phyloP scores from a whole-genome alignment of 2,113 vertebrate species.

The Nannobrachium achirus region DNA sequence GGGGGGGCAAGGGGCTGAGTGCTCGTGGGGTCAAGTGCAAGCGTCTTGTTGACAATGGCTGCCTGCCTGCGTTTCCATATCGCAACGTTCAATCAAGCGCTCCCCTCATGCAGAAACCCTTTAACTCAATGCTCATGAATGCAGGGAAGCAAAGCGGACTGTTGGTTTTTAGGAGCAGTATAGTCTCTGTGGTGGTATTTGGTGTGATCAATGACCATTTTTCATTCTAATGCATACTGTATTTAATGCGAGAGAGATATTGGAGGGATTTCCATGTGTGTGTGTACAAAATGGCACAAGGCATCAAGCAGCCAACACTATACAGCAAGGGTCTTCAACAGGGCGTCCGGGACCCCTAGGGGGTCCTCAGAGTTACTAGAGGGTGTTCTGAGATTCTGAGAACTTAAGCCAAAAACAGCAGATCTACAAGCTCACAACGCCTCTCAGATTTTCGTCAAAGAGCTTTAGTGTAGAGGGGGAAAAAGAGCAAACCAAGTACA shows the following conservation, averaged over 20 bases:
- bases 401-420: too few species aligned
- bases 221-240: constrained; percentile 8
- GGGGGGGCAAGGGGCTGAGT: constrained; percentile 52
- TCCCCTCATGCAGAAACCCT: constrained; percentile 78
- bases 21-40: constrained; percentile 75
- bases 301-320: background rate
- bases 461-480: too few species aligned
- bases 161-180: constrained; percentile 32
- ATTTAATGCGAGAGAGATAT: background rate
- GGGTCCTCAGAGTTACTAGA: too few species aligned
- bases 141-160: constrained; percentile 51
- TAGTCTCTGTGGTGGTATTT: constrained; percentile 30
- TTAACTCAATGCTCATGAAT: constrained; percentile 70
- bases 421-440: too few species aligned
- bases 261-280: background rate
- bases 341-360: too few species aligned
- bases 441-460: too few species aligned
- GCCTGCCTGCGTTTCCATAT: constrained; percentile 74
- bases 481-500: too few species aligned
- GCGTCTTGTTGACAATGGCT: constrained; percentile 71
- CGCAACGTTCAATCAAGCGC: constrained; percentile 74
- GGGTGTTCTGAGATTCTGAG: too few species aligned
- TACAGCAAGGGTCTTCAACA: too few species aligned
- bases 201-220: constrained; percentile 38
- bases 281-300: constrained; percentile 11